Base-by-base conservation (phyloP, 2,888 invertebrate species). In the Ectropis crepuscularia region DNA sequence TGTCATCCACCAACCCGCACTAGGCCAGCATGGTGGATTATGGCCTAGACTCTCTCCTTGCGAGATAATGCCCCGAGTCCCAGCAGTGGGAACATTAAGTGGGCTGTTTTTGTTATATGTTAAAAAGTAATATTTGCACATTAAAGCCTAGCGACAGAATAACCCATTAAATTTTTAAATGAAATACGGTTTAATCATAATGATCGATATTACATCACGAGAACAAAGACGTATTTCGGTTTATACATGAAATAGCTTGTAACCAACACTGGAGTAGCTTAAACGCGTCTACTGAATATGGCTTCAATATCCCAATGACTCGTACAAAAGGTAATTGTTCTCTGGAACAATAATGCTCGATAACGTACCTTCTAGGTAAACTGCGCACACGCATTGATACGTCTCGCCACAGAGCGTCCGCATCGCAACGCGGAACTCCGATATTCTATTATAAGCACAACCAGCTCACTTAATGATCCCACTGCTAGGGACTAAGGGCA, bases 291-390 rank as follows among this genome's bases (percentile, higher is more conserved):
- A 84, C 86, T 85, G 88, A 89, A 89, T 88, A 88, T 85, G 83
- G 79, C 76, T 75, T 80, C 88, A 85, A 87, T 88, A 87, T 81
- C 81, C 76, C 82, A 80, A 82, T 82, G 80, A 79, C 83, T 80
- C 80, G 79, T 87, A 92, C 91, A 92, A 92, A 91, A 88, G 91
- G 90, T 90, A 88, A 92, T 92, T 92, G 92, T 92, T 92, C 90
- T 88, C 87, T 86, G 77, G 86, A 90, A 91, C 90, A 90, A 92
- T 91, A 85, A 89, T 86, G 87, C 84, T 85, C 83, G 86, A 86
- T 87, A 88, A 87, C 82, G 86, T 82, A 85, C 83, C 81, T 90
- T 90, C 90, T 90, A 90, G 82, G 90, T 89, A 90, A 86, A 79
- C 78, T 80, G 79, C 68, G 75, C 74, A 73, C 72, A 80, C 74